A percentile compares a stretch with the other conserved stretches of the same genome.
phyloP scores from a whole-genome alignment of 2,888 invertebrate species.

The Cantharis rufa region DNA sequence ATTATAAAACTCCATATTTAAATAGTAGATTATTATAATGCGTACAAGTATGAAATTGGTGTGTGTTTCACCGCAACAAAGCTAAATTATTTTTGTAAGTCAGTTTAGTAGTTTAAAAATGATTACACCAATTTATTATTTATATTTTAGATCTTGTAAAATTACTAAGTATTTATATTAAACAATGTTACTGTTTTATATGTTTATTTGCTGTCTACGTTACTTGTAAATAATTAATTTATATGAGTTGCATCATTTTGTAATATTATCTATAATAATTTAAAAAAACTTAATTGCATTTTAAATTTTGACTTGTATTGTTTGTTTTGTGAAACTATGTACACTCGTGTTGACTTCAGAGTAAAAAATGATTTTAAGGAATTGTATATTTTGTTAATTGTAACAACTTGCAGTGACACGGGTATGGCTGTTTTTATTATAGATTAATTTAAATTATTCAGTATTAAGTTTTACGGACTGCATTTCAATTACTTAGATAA shows the following conservation, averaged over 20 bases:
- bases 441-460: neutral
- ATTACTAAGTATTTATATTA: neutral
- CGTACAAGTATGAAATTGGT: neutral
- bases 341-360: neutral
- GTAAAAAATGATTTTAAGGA: neutral
- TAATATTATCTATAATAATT: neutral
- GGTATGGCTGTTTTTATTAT: neutral
- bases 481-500: neutral
- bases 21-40: neutral
- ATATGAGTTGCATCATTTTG: neutral
- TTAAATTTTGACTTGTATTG: neutral
- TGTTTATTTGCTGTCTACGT: neutral
- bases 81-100: conserved; percentile 1
- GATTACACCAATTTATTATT: neutral
- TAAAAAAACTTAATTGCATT: neutral
- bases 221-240: neutral
- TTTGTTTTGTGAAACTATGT: neutral
- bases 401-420: neutral
- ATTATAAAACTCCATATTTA: neutral
- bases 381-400: neutral
- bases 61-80: neutral
- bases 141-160: neutral
- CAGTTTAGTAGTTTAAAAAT: neutral
- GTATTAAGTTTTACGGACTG: neutral
- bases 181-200: neutral